Evolutionary conservation across 2,888 invertebrate genomes (phyloP), one percentile per base, ranked within the genome.

Genomic region (Calliopum simillimum): DNA sequence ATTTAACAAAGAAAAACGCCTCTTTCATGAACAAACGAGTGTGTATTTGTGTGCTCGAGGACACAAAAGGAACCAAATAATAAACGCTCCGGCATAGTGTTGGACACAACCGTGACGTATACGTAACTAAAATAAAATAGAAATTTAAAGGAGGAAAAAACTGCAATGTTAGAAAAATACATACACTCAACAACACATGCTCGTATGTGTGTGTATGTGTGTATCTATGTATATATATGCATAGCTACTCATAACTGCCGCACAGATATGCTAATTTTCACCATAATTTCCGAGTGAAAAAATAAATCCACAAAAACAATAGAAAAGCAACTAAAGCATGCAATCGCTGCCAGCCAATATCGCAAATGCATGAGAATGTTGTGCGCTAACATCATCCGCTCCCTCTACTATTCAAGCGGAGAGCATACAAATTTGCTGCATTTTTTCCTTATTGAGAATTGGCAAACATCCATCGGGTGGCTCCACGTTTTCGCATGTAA

Each of bases 221-320:
- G n/a, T 21, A 23, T 43, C 11, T 23, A 3, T 12, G 8, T 41
- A 43, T 23, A 61, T 78, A 76, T 74, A 79, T 77, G 79, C n/a
- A 21, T 41, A 49, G 47, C 19, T 76, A 21, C 56, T 6, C 61
- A 61, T 76, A 76, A 33, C 6, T 51, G 25, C 43, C 23, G 75
- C 76, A 79, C 77, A 76, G 79, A 77, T 82, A 81, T 82, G 80
- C 82, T 81, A 81, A 81, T 81, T 81, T 79, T 71, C 77, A 46
- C 43, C 14, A 21, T 46, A 47, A 43, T 19, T 49, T 49, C 14
- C 5, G 47, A 67, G 13, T 55, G 16, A 56, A 43, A 16, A 25
- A 8, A 46, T 19, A 62, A 46, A 46, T 13, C 4, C 46, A 55
- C 16, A 19, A 16, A 14, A 68, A 33, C 41, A 46, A 49, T 19